These are phyloP conservation scores for Corbicula japonica DNA, from an alignment of 2,888 invertebrate species.

Conservation along the genomic window DNA sequence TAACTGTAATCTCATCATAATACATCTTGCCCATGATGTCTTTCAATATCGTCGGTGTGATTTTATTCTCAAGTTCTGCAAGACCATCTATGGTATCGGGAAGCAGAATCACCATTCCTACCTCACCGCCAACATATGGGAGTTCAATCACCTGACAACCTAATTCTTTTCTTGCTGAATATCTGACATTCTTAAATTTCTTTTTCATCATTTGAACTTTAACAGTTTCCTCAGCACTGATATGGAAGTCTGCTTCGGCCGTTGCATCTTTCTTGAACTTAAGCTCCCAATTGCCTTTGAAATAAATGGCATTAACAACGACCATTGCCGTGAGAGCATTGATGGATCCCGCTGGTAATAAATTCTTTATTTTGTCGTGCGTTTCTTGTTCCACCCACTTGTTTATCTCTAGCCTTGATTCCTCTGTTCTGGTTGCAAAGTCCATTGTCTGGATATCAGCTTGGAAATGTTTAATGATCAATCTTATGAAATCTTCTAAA, in stretches of 20 bases:
- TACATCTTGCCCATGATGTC: no score
- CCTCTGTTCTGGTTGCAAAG: conserved; percentile 79
- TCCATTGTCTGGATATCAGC: conserved; percentile 81
- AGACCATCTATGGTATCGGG: no score
- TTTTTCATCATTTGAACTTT: no score
- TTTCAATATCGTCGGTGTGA: no score
- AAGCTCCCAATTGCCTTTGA: conserved; percentile 88
- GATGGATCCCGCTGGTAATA: no score
- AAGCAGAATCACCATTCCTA: conserved; percentile 81
- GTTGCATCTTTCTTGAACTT: conserved; percentile 89
- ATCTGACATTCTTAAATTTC: no score
- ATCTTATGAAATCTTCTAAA: conserved; percentile 69
- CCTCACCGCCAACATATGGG: conserved; percentile 88
- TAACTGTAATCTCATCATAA: conserved; percentile 39
- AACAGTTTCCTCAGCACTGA: conserved; percentile 23
- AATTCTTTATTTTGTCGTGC: no score
- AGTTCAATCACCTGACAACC: conserved; percentile 92
- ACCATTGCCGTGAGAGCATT: no score
- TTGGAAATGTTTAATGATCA: conserved; percentile 62
- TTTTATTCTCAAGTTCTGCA: no score
- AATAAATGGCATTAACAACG: no score
- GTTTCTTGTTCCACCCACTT: conserved; percentile 94
- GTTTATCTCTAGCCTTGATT: conserved; percentile 90
- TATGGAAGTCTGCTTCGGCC: no score
- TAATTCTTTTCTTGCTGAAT: conserved; percentile 88